Conservation (phyloP, 2,113 vertebrate species). For the Microcebus ravelobensis region DNA sequence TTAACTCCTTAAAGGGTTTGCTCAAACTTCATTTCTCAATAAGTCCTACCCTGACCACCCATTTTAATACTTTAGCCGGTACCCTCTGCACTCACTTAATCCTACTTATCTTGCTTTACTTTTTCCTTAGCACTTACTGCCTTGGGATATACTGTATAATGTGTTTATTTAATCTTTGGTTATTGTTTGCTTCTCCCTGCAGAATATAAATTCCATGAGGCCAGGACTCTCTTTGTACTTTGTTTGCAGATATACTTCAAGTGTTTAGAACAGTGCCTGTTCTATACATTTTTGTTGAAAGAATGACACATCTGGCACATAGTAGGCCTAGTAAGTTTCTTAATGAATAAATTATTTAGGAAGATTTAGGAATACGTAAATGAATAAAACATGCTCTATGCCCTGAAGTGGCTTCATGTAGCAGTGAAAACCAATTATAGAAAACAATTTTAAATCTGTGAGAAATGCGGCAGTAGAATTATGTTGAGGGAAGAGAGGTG, state of each 20-base stretch:
- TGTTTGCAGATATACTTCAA: not conserved
- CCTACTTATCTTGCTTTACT: not conserved
- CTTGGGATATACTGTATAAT: not conserved
- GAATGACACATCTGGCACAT: not conserved
- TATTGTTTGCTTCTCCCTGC: not conserved
- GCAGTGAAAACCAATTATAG: not conserved
- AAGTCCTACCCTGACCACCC: not conserved
- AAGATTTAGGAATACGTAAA: not conserved
- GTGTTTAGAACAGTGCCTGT: not conserved
- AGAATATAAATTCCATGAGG: not conserved
- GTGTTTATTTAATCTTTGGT: not conserved
- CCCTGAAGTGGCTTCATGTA: not conserved
- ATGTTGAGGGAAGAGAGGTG: not conserved
- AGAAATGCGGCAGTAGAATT: not conserved
- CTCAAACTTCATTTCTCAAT: not conserved
- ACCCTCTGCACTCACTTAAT: no score
- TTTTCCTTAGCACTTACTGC: not conserved
- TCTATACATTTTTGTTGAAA: not conserved
- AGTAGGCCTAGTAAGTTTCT: conserved; percentile 17
- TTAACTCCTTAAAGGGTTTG: not conserved
- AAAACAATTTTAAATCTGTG: not conserved
- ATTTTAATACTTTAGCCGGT: not conserved
- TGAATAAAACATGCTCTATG: not conserved
- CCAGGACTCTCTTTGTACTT: not conserved
- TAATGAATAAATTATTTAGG: conserved; percentile 14